These are phyloP conservation scores for Phylloscopus collybita DNA, from an alignment of 2,797 vertebrate species.

Conservation along the genomic window DNA sequence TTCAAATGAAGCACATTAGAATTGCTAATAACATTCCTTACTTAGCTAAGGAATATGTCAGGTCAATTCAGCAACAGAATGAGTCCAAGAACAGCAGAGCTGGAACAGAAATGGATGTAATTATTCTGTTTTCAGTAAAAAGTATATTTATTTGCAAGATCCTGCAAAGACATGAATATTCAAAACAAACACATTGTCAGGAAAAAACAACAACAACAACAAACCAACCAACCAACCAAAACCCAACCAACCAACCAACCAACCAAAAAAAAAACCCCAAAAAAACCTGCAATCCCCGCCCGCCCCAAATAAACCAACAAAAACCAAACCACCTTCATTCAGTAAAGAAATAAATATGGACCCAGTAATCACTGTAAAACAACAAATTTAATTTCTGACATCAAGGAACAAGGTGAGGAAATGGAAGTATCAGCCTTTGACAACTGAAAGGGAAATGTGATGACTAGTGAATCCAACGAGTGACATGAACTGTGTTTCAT, in stretches of 20 bases:
- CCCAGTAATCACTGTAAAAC: neutral
- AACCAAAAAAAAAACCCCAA: no score
- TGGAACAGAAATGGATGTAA: conserved; percentile 33
- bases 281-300: neutral
- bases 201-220: neutral
- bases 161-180: conserved; percentile 32
- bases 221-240: no score
- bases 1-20: conserved; percentile 25
- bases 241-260: no score
- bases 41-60: conserved; percentile 41
- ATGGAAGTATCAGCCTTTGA: neutral
- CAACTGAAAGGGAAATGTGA: neutral
- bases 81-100: conserved; percentile 8
- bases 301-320: neutral
- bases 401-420: neutral
- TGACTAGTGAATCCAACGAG: neutral
- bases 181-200: conserved; percentile 2
- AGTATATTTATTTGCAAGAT: conserved; percentile 17
- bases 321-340: neutral
- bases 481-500: neutral
- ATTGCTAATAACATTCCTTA: conserved; percentile 10
- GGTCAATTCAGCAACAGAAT: conserved; percentile 43
- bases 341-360: neutral
- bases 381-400: neutral
- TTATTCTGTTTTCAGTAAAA: conserved; percentile 38